These are phyloP conservation scores for Limonius californicus DNA, from an alignment of 1,140 invertebrate species.

Conservation along the genomic window DNA sequence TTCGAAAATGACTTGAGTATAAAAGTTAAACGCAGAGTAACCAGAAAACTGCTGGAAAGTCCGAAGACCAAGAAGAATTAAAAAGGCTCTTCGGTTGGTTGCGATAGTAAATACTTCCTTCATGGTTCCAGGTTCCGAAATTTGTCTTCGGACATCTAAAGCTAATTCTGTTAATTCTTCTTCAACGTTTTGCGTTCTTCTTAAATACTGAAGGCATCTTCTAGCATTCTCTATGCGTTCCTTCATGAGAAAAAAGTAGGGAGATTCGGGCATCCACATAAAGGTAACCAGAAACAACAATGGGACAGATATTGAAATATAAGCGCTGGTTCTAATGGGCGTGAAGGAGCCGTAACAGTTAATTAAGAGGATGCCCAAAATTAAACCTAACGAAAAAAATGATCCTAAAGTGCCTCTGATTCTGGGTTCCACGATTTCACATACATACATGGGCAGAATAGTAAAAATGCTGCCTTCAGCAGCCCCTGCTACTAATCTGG, in stretches of 20 bases:
- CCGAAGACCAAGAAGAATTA: constrained; percentile 61
- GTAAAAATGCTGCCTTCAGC: constrained; percentile 24
- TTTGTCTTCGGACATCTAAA: constrained; percentile 26
- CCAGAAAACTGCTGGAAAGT: constrained; percentile 73
- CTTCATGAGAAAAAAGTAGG: constrained; percentile 60
- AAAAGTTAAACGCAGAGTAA: constrained; percentile 66
- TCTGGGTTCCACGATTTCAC: constrained; percentile 60
- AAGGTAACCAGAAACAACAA: constrained; percentile 56
- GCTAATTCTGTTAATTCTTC: constrained; percentile 25
- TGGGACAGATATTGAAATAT: constrained; percentile 54
- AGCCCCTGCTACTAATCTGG: constrained; percentile 16
- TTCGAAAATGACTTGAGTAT: constrained; percentile 12
- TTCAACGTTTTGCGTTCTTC: constrained; percentile 43
- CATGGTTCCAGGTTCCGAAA: constrained; percentile 48
- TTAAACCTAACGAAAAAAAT: constrained; percentile 28
- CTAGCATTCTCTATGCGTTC: constrained; percentile 55
- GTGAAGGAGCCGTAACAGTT: constrained; percentile 61
- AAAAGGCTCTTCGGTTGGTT: constrained; percentile 59
- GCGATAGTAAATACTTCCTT: constrained; percentile 54
- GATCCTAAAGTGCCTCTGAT: constrained; percentile 53
- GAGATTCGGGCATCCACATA: constrained; percentile 69
- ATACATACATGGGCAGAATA: constrained; percentile 54
- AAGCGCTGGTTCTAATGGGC: constrained; percentile 53
- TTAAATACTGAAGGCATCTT: constrained; percentile 16
- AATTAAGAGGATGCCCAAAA: constrained; percentile 62